Evolutionary conservation across 1,140 invertebrate genomes (phyloP).

Genomic region (roundworm (Caenorhabditis elegans)): WBcel235 BX284602.5:8609001-8609500

Average conservation of each 20-base stretch:
- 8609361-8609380: conserved; percentile 1
- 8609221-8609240: conserved; percentile 12
- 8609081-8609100: background rate
- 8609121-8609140: conserved; percentile 27
- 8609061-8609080: no score
- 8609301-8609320: conserved; percentile 23
- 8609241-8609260: background rate
- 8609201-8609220: conserved; percentile 34
- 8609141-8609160: conserved; percentile 31
- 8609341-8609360: no score
- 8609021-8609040: conserved; percentile 41
- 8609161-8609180: conserved; percentile 45
- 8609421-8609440: background rate
- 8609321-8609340: background rate
- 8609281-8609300: conserved; percentile 35
- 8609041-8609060: no score
- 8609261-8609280: conserved; percentile 27
- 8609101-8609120: conserved; percentile 2
- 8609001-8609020: conserved; percentile 49
- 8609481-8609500: background rate
- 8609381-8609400: background rate
- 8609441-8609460: background rate
- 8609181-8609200: conserved; percentile 44
- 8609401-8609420: background rate
- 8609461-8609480: background rate